Evolutionary conservation across 2,113 vertebrate species (phyloP).

Genomic region (Sorex fumeus): DNA sequence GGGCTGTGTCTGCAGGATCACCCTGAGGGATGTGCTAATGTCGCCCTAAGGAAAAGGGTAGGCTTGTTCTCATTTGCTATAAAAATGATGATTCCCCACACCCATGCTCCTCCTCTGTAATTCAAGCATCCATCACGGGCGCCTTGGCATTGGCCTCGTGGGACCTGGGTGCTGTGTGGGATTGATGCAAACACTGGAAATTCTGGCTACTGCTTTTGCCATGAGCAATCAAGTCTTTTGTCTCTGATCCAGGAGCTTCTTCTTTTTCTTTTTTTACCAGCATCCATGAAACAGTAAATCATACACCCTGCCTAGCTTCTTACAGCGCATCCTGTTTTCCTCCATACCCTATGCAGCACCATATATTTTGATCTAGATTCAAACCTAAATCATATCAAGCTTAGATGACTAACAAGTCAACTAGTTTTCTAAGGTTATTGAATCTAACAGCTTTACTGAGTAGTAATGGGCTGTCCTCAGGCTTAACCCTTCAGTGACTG

Average conservation of each 20-base stretch:
- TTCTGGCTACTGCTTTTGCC: background rate
- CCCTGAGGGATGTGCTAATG: background rate
- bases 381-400: conserved; percentile 1
- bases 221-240: background rate
- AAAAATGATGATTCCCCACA: background rate
- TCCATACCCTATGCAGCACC: background rate
- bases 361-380: conserved; percentile 40
- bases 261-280: background rate
- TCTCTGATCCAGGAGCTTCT: background rate
- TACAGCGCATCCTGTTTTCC: background rate
- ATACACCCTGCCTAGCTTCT: background rate
- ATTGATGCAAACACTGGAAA: background rate
- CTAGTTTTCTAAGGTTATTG: conserved; percentile 7
- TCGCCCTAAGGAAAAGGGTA: conserved; percentile 16
- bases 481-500: conserved; percentile 17
- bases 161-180: background rate
- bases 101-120: background rate
- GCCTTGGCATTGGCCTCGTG: background rate
- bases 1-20: background rate
- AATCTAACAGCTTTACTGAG: background rate
- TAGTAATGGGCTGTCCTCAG: background rate
- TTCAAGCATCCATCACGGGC: background rate
- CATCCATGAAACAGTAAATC: conserved; percentile 31
- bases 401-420: background rate
- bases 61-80: conserved; percentile 27